Conservation (phyloP, 2,888 invertebrate genomes). For the Leucophora obtusa region DNA sequence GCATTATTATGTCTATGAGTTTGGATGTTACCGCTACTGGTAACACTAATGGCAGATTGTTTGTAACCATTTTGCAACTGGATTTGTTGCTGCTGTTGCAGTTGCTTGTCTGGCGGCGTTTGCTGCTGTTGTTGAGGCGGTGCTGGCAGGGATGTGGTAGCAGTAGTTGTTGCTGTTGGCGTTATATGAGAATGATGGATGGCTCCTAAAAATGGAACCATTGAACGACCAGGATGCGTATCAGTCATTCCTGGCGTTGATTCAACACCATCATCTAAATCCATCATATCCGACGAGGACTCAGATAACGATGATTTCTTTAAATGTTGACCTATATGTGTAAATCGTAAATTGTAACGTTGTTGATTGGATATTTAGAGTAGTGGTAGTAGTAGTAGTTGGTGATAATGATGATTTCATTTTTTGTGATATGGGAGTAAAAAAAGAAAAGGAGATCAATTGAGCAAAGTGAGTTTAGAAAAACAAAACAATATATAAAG, state of each 20-base stretch:
- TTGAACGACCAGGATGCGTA: constrained; percentile 77
- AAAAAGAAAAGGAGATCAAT: constrained; percentile 73
- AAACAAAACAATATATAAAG: constrained; percentile 6
- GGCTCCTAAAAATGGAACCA: constrained; percentile 79
- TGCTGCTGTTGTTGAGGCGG: constrained; percentile 67
- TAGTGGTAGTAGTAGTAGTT: constrained; percentile 51
- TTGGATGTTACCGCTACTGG: constrained; percentile 81
- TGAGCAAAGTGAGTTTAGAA: constrained; percentile 37
- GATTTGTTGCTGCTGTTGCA: constrained; percentile 70
- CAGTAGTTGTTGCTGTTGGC: constrained; percentile 67
- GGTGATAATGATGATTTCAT: constrained; percentile 25
- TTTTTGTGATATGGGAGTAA: constrained; percentile 68
- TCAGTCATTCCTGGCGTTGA: constrained; percentile 79
- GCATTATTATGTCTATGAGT: constrained; percentile 89
- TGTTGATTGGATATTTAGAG: not conserved
- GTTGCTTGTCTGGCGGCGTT: constrained; percentile 64
- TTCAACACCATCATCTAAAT: constrained; percentile 91
- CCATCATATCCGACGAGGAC: constrained; percentile 94
- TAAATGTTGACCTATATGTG: constrained; percentile 87
- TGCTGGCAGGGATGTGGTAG: constrained; percentile 66
- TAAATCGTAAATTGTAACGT: constrained; percentile 24
- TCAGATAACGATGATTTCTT: constrained; percentile 93
- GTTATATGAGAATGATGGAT: constrained; percentile 71
- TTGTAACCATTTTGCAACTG: constrained; percentile 73
- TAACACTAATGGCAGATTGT: constrained; percentile 72